Base-by-base conservation (phyloP, 2,888 invertebrate species). In the Caenorhabditis sulstoni region DNA sequence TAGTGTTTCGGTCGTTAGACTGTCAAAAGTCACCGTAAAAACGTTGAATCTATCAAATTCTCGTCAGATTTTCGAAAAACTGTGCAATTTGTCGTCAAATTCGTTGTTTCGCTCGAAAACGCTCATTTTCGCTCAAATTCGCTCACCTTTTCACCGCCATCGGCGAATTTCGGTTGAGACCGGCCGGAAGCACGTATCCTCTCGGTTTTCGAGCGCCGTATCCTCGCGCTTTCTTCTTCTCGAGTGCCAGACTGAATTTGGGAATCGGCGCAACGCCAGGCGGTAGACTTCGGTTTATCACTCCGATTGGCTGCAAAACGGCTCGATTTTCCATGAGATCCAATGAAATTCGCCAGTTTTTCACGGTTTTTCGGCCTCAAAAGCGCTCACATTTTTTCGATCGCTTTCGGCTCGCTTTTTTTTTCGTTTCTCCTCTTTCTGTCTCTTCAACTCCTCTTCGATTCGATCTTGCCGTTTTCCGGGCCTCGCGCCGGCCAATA, bases 81-180 rank as follows among this genome's bases (percentile, higher is more conserved):
- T 22, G n/a, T 20, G 4, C 18, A 44, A 44, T 41, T 41, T 7
- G n/a, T n/a, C n/a, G n/a, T n/a, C n/a, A n/a, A n/a, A n/a, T n/a
- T n/a, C n/a, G n/a, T n/a, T n/a, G n/a, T n/a, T n/a, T n/a, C n/a
- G n/a, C n/a, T n/a, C n/a, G n/a, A n/a, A 37, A 18, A 20, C 23
- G 29, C n/a, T n/a, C n/a, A n/a, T n/a, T n/a, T n/a, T n/a, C n/a
- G n/a, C n/a, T n/a, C n/a, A n/a, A n/a, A n/a, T n/a, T n/a, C n/a
- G n/a, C n/a, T n/a, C 5, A 59, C 49, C 67, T 16, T 49, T 61
- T 75, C 20, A 75, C 75, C 18, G 75, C 41, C 9, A 67, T 7
- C 29, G 75, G 75, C 1, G 75, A 61, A 29, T 67, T 67, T 35
- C 57, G 67, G 39, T 75, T 66, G 41, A 75, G 62, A 11, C 61